Percentiles rank a stretch among this genome's conserved stretches.
These are phyloP conservation scores for Heliconius hewitsoni DNA, from an alignment of 1,140 invertebrate species.

Conservation along the genomic window DNA sequence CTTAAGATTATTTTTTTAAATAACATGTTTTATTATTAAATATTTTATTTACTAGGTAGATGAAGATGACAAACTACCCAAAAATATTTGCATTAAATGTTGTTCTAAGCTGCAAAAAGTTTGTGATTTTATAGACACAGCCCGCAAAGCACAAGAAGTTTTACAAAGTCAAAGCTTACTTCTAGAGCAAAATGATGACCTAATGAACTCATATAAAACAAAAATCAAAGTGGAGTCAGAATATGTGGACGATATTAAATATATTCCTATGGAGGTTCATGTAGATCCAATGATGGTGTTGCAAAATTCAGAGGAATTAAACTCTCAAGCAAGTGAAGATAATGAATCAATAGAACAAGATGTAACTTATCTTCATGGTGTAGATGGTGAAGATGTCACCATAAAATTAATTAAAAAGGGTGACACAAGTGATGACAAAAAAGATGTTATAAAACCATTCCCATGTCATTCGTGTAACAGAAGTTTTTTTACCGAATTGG, in stretches of 20 bases:
- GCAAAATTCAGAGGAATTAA: conserved; percentile 57
- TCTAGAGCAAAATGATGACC: conserved; percentile 39
- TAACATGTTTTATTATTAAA: background rate
- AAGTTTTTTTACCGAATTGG: conserved; percentile 67
- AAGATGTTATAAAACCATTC: conserved; percentile 58
- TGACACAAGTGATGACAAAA: conserved; percentile 41
- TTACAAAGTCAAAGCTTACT: conserved; percentile 51
- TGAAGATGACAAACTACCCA: conserved; percentile 74
- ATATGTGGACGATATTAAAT: conserved; percentile 52
- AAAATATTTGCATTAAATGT: conserved; percentile 77
- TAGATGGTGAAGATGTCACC: conserved; percentile 67
- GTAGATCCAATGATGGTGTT: conserved; percentile 77
- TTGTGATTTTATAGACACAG: conserved; percentile 75
- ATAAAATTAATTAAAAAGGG: conserved; percentile 64
- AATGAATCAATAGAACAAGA: conserved; percentile 39
- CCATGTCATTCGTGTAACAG: conserved; percentile 62
- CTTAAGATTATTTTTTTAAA: conserved; percentile 1
- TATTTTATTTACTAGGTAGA: conserved; percentile 62
- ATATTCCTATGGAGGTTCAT: conserved; percentile 72
- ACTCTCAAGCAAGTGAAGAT: conserved; percentile 43
- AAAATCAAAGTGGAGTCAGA: conserved; percentile 45
- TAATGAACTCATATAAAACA: conserved; percentile 24
- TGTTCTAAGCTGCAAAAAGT: conserved; percentile 75
- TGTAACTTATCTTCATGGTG: conserved; percentile 63
- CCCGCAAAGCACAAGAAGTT: conserved; percentile 64